These are phyloP conservation scores for Microctonus aethiopoides DNA, from an alignment of 2,888 invertebrate species.

Conservation along the genomic window DNA sequence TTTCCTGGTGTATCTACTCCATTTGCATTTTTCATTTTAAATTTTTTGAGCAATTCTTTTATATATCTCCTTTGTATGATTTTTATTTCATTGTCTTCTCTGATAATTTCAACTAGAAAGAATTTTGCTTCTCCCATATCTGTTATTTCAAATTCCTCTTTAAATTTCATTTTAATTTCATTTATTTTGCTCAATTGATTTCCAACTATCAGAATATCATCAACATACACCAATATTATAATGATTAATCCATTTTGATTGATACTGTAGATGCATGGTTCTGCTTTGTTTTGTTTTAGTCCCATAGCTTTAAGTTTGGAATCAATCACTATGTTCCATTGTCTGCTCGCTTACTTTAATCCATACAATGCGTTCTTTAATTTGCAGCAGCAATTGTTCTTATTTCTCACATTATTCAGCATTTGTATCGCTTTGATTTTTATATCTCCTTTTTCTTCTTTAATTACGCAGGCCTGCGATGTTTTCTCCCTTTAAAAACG, in stretches of 20 bases:
- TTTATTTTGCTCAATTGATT: slow-evolving; percentile 5
- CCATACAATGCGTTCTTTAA: neutral
- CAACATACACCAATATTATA: slow-evolving; percentile 38
- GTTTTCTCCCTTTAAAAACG: too few relatives aligned
- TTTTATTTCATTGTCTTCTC: neutral
- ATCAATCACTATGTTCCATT: neutral
- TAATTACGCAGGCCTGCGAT: too few relatives aligned
- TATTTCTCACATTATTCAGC: too few relatives aligned
- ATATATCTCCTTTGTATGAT: slow-evolving; percentile 44
- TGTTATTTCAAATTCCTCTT: slow-evolving; percentile 36
- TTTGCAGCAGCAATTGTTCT: neutral
- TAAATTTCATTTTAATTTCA: slow-evolving; percentile 10
- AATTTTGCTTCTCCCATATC: slow-evolving; percentile 33
- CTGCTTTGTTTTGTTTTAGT: neutral
- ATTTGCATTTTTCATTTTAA: slow-evolving; percentile 47
- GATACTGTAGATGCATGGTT: slow-evolving; percentile 29
- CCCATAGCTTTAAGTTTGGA: too few relatives aligned
- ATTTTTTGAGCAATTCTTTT: slow-evolving; percentile 42
- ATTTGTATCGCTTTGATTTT: too few relatives aligned
- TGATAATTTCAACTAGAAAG: slow-evolving; percentile 46
- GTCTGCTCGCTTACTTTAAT: neutral
- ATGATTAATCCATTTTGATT: slow-evolving; percentile 28
- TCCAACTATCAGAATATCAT: slow-evolving; percentile 31
- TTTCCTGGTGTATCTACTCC: too few relatives aligned
- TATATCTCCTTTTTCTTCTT: too few relatives aligned